Evolutionary conservation across 2,888 invertebrate genomes (phyloP).

Genomic region (Hirtodrosophila cameraria): DNA sequence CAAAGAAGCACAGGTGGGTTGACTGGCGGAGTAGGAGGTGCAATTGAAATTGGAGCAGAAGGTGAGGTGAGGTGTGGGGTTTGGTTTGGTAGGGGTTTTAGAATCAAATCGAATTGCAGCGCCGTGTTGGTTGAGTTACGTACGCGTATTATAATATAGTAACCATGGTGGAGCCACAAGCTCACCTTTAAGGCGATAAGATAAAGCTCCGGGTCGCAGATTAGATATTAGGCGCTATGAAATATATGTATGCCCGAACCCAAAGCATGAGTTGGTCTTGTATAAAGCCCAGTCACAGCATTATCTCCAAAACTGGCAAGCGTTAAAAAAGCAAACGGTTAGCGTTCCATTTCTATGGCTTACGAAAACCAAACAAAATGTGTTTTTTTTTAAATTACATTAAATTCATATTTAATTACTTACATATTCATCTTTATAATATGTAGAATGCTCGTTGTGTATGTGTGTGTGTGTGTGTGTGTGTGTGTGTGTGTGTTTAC

Average conservation of each 20-base stretch:
- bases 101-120: slow-evolving; percentile 17
- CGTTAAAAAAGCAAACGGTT: slow-evolving; percentile 19
- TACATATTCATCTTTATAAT: slow-evolving; percentile 22
- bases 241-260: slow-evolving; percentile 16
- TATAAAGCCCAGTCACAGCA: slow-evolving; percentile 42
- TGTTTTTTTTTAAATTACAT: slow-evolving; percentile 5
- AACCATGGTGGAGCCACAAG: slow-evolving; percentile 71
- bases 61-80: background rate
- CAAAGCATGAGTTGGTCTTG: slow-evolving; percentile 51
- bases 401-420: too few relatives aligned
- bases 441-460: too few relatives aligned
- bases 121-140: slow-evolving; percentile 5
- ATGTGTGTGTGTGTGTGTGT: slow-evolving; percentile 11
- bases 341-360: too few relatives aligned
- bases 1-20: too few relatives aligned
- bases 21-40: too few relatives aligned
- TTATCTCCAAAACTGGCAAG: slow-evolving; percentile 39
- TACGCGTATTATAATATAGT: slow-evolving; percentile 48
- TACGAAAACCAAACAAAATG: too few relatives aligned
- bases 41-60: too few relatives aligned
- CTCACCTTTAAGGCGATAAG: slow-evolving; percentile 75
- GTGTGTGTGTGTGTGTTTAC: slow-evolving; percentile 56
- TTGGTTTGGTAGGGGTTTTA: background rate
- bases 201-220: slow-evolving; percentile 57
- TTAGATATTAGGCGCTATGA: slow-evolving; percentile 52